These are phyloP conservation scores for Acromyrmex charruanus DNA, from an alignment of 1,140 invertebrate species.

Conservation along the genomic window DNA sequence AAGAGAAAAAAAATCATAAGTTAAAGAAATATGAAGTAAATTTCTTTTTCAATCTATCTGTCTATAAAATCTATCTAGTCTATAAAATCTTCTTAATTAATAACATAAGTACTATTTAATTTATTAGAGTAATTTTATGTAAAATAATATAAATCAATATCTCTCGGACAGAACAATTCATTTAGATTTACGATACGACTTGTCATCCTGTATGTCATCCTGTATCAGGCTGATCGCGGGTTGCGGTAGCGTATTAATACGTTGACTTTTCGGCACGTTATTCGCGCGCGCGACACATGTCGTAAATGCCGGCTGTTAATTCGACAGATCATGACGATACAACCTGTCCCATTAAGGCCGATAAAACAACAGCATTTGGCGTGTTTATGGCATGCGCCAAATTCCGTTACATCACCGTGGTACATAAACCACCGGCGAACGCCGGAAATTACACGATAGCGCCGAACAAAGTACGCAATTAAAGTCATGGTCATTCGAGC, in stretches of 20 bases:
- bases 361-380: constrained; percentile 62
- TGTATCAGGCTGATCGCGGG: neutral
- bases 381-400: constrained; percentile 61
- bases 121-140: neutral
- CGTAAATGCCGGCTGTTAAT: constrained; percentile 48
- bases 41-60: neutral
- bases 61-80: neutral
- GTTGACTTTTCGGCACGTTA: constrained; percentile 10
- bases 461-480: constrained; percentile 67
- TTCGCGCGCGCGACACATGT: constrained; percentile 34
- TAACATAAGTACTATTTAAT: neutral
- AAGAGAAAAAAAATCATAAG: constrained; percentile 58
- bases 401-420: constrained; percentile 69
- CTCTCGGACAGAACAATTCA: neutral
- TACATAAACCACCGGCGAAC: constrained; percentile 64
- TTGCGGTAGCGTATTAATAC: constrained; percentile 3
- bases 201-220: neutral
- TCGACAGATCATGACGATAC: constrained; percentile 45
- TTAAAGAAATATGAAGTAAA: neutral
- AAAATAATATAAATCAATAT: neutral
- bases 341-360: constrained; percentile 52
- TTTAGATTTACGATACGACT: neutral
- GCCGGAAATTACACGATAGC: constrained; percentile 66
- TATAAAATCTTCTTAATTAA: neutral
- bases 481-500: constrained; percentile 71